Evolutionary conservation across 2,113 vertebrate species (phyloP).

Genomic region (Fulmarus glacialis): DNA sequence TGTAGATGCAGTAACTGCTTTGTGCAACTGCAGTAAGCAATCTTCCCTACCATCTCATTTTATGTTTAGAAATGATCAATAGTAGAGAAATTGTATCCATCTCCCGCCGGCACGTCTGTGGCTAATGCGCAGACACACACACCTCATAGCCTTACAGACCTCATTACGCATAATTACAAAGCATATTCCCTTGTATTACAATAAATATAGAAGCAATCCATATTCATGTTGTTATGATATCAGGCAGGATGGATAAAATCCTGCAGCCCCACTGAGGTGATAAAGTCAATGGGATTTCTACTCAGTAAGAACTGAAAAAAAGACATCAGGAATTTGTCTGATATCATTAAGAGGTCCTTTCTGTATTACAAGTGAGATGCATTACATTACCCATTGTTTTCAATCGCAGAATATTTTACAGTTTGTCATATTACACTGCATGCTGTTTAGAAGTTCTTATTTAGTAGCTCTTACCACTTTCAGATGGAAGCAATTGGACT

Average conservation of each 20-base stretch:
- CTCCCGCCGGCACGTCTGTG: not conserved
- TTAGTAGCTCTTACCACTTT: not conserved
- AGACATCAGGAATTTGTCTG: not conserved
- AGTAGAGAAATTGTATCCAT: not conserved
- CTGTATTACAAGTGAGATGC: not conserved
- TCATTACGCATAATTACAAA: constrained; percentile 4
- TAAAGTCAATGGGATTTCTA: not conserved
- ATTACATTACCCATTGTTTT: not conserved
- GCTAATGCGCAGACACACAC: not conserved
- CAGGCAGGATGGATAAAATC: not conserved
- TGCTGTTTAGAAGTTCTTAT: not conserved
- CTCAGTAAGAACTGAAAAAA: not conserved
- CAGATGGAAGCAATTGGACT: not conserved
- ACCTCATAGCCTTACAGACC: not conserved
- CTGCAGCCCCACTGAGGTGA: not conserved
- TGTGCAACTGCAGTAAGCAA: not conserved
- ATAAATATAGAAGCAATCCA: not conserved
- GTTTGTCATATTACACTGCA: not conserved
- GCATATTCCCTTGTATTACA: not conserved
- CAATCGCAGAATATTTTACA: not conserved
- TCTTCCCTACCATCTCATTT: not conserved
- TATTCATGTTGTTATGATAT: not conserved
- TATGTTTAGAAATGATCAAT: not conserved
- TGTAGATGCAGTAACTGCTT: not conserved
- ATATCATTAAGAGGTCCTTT: not conserved